Percentiles rank a stretch among this genome's conserved stretches.
phyloP scores from a whole-genome alignment of 2,888 invertebrate genomes.

The Tortricodes alternella region DNA sequence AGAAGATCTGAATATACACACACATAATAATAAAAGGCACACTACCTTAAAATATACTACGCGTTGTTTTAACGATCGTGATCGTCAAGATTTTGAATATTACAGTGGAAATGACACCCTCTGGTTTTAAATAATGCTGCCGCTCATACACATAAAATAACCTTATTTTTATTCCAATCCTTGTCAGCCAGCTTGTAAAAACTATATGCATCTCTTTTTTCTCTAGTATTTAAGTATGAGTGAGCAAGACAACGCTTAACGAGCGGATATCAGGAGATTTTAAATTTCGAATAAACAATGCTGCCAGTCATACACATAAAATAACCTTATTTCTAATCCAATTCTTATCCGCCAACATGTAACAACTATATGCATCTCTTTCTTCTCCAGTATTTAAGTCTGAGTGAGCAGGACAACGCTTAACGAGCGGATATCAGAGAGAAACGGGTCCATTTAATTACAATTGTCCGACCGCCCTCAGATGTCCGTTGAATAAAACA shows the following conservation, averaged over 20 bases:
- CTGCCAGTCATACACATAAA: no score
- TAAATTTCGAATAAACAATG: no score
- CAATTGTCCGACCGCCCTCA: conserved; percentile 21
- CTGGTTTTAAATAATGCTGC: no score
- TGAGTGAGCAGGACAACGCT: background rate
- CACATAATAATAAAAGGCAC: no score
- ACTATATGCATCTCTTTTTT: background rate
- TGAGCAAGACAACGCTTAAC: background rate
- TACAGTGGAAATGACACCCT: no score
- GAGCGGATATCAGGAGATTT: background rate
- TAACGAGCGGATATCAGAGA: background rate
- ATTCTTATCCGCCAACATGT: background rate
- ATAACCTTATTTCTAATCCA: no score
- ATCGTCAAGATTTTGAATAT: no score
- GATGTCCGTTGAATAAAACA: conserved; percentile 23
- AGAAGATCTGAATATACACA: no score
- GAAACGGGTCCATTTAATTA: conserved; percentile 20
- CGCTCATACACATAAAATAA: no score
- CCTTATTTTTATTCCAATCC: no score
- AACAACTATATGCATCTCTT: background rate
- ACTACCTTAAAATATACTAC: no score
- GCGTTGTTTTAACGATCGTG: no score
- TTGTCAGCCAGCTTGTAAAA: background rate
- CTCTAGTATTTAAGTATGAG: background rate
- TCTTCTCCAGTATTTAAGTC: background rate